Evolutionary conservation across 2,797 vertebrate genomes (phyloP), one percentile per base, ranked within the genome.

Genomic region (Chrysolophus pictus): DNA sequence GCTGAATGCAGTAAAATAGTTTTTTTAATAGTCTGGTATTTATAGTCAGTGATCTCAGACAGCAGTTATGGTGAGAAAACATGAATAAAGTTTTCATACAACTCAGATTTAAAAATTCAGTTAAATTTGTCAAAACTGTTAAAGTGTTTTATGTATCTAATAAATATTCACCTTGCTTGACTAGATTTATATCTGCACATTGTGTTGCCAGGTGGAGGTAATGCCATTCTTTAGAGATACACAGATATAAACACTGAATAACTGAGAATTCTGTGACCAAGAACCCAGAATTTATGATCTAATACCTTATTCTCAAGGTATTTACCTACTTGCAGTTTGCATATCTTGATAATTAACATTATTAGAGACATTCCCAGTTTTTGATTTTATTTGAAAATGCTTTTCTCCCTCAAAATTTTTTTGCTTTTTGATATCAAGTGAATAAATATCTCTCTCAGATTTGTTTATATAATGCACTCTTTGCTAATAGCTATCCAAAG

Each of bases 281-380:
- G 24, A 2, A 2, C 19, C 1, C 14, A 55, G 28, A 80, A 72
- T 42, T 72, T n/a, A 14, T n/a, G 10, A 35, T 28, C 1, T 65
- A 0, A 0, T 1, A 70, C 4, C 17, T 8, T 2, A 0, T 88
- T 86, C n/a, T 12, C 44, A 16, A 31, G 2, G 1, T 64, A 56
- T 3, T 1, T 60, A 42, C 41, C 26, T 88, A 49, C 15, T 42
- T 86, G 44, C 0, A 62, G 5, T 39, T n/a, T 63, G 8, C 1
- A 2, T 44, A 19, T 31, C 8, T 5, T 85, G 16, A 35, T 35
- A 91, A 59, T 41, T 39, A 77, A 18, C 39, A 59, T 12, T 16
- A 29, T 64, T 80, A 74, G 28, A 74, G 24, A 71, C 64, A 60
- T 15, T 3, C 1, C 3, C 5, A 10, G 9, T 81, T 69, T 55